Conservation (phyloP, 2,888 invertebrate species). For the Baccha elongata region DNA sequence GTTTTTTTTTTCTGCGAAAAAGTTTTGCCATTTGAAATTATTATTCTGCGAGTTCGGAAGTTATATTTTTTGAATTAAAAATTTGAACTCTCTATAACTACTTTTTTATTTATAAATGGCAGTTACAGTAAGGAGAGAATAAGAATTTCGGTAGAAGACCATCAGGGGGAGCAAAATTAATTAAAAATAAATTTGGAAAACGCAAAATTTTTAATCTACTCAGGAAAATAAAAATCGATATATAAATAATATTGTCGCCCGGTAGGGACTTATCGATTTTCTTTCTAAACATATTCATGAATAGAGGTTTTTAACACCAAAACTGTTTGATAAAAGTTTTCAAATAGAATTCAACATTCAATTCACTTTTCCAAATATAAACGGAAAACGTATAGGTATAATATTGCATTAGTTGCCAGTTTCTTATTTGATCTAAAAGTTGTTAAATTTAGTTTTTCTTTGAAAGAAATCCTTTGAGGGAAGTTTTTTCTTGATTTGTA, state of each 20-base stretch:
- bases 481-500: constrained; percentile 33
- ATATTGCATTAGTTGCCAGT: no score
- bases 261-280: constrained; percentile 3
- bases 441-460: constrained; percentile 20
- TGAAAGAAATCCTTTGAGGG: not conserved
- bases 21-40: constrained; percentile 34
- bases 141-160: not conserved
- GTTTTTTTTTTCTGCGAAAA: not conserved
- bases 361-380: not conserved
- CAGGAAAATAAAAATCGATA: not conserved
- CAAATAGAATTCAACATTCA: not conserved
- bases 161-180: constrained; percentile 41
- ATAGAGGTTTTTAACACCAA: not conserved
- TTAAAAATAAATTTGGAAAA: constrained; percentile 56
- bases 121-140: constrained; percentile 24
- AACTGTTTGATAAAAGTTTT: constrained; percentile 1
- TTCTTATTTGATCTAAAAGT: constrained; percentile 64
- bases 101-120: not conserved
- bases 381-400: no score
- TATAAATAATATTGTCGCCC: constrained; percentile 10
- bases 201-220: constrained; percentile 19
- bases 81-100: constrained; percentile 36
- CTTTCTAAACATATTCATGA: constrained; percentile 12
- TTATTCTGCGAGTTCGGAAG: constrained; percentile 17
- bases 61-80: constrained; percentile 47